phyloP scores from a whole-genome alignment of 2,888 invertebrate species.

The Hololepta plana region DNA sequence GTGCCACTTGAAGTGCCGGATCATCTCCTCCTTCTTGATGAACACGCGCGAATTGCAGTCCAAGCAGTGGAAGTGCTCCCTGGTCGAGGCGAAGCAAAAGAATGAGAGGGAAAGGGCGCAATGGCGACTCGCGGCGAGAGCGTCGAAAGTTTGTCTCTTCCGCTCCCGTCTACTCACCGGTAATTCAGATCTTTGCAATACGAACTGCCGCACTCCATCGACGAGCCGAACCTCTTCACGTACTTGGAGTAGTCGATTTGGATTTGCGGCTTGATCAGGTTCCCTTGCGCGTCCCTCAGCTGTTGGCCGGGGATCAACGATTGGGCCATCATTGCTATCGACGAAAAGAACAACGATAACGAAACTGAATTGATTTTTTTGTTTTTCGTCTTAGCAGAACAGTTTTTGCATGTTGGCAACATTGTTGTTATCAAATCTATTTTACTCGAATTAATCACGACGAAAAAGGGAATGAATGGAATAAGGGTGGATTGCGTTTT shows the following conservation, averaged over 20 bases:
- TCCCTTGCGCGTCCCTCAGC: conserved; percentile 32
- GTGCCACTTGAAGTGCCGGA: conserved; percentile 97
- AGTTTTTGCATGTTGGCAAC: no score
- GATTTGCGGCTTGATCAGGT: conserved; percentile 41
- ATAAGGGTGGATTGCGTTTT: no score
- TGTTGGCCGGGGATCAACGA: conserved; percentile 27
- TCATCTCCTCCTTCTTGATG: conserved; percentile 97
- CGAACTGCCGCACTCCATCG: conserved; percentile 65
- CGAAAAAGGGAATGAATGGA: no score
- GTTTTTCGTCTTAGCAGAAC: no score
- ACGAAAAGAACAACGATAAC: conserved; percentile 19
- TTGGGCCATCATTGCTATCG: conserved; percentile 36
- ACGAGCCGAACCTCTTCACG: conserved; percentile 67
- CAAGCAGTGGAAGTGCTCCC: conserved; percentile 90
- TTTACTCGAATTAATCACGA: no score
- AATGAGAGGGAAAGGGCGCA: neutral
- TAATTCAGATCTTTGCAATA: conserved; percentile 81
- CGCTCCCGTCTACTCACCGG: no score
- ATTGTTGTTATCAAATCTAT: no score
- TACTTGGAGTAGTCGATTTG: conserved; percentile 77
- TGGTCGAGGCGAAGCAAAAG: no score
- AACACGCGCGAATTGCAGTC: conserved; percentile 71
- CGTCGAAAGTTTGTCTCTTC: no score
- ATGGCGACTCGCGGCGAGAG: no score
- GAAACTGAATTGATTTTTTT: neutral